Evolutionary conservation across 2,888 invertebrate genomes (phyloP), one percentile per base, ranked within the genome.

Genomic region (Epirrhoe alternata): DNA sequence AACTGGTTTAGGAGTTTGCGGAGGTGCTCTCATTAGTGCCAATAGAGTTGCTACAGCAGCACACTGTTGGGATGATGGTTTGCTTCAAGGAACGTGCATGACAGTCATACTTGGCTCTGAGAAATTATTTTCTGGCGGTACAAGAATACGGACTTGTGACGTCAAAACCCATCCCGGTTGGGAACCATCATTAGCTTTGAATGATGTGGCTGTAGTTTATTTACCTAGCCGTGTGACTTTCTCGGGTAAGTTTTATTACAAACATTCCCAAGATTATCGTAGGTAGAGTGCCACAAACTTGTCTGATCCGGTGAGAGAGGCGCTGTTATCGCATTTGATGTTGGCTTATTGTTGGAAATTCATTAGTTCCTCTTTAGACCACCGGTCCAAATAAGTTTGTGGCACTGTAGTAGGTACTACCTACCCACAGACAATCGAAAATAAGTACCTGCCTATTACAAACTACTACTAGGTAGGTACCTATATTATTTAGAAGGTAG

Each of bases 1-100:
- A 0, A 51, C 64, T 16, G 72, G 70, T 14, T 42, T 38, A 31
- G 78, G 72, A 12, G 74, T 84, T 0, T 87, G 87, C 65, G 86
- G 87, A 2, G 86, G 77, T 6, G 73, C 80, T 6, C 73, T 87
- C 2, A 51, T 87, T 12, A 74, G 61, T 5, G 0, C 45, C 1
- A 70, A 61, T 49, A 71, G 75, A n/a, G 70, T 83, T 5, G 33
- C 77, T 2, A 83, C 83, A 1, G 83, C 84, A 6, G 83, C 82
- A 8, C 83, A 83, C 62, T 84, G 83, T 72, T 83, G 86, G 83
- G 71, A 45, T 42, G 87, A 86, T 49, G 87, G 87, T 0, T 0
- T 35, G 0, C 66, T 78, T 71, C 83, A 80, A 24, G 86, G 78
- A 0, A 75, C 73, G 63, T 70, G 68, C 33, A 70, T 84, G 55